These are phyloP conservation scores for Actenoides hombroni DNA, from an alignment of 2,113 vertebrate species.

Conservation along the genomic window DNA sequence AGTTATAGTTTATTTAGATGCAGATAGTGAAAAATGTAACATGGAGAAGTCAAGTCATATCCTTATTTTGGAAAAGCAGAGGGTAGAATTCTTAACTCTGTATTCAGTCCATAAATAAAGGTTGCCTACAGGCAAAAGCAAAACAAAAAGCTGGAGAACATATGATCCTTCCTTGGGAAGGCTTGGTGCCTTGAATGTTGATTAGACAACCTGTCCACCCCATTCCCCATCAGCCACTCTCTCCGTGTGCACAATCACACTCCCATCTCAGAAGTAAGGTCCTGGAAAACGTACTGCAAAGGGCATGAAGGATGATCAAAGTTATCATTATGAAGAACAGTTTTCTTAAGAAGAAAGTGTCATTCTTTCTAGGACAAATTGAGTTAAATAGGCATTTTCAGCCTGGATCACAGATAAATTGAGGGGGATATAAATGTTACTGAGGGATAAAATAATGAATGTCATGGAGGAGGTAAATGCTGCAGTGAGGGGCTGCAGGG, in stretches of 20 bases:
- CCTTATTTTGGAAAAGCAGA: neutral
- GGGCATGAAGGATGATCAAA: neutral
- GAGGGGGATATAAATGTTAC: neutral
- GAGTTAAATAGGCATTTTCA: neutral
- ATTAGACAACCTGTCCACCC: neutral
- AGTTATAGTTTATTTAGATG: neutral
- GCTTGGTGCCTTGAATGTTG: neutral
- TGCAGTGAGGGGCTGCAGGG: neutral
- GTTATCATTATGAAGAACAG: neutral
- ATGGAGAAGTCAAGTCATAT: neutral
- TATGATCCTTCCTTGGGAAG: neutral
- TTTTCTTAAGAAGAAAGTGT: neutral
- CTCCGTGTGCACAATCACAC: accelerated
- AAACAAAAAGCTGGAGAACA: neutral
- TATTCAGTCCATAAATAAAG: neutral
- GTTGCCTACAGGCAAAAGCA: neutral
- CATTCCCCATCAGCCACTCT: neutral
- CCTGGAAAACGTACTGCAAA: neutral
- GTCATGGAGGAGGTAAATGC: accelerated
- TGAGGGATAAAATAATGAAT: neutral
- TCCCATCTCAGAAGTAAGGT: neutral
- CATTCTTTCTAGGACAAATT: neutral
- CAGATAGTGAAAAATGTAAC: neutral
- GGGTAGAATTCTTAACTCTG: neutral
- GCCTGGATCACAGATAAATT: neutral